Evolutionary conservation across 2,888 invertebrate genomes (phyloP), one percentile per base, ranked within the genome.

Genomic region (Sipha maydis): DNA sequence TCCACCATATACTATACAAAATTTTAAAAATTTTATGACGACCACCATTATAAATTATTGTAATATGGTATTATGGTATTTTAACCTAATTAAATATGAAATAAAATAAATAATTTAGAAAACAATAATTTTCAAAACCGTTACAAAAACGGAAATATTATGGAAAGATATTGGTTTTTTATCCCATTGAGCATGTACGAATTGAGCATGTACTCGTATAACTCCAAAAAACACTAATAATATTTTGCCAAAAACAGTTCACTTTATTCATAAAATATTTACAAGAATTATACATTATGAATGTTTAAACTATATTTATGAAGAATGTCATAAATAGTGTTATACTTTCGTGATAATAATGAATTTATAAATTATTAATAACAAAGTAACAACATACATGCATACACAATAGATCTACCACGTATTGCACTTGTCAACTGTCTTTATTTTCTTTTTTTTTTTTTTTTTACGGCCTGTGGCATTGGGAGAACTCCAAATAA

Each of bases 401-500:
- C 41, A 61, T 34, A 19, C n/a, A 75, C 76, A 76, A 84, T 75
- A 83, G 75, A 76, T 76, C 38, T 14, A 28, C 28, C 21, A 48
- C 31, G 9, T 83, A 76, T 41, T 76, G 28, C 76, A 75, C 76
- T 84, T 25, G 84, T 76, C 84, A 76, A 67, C 38, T 28, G 75
- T 76, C n/a, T 71, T 28, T 71, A 71, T 71, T 71, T 71, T 69
- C 8, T 71, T 71, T 71, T 71, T 28, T 71, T 17, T 31, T 25
- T 71, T 71, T 31, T 69, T 4, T 71, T 71, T 71, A 4, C 61
- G 14, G 28, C 21, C 61, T 28, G 67, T 67, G 41, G 61, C 61
- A 54, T 85, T 85, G 85, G 85, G 31, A 69, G 54, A n/a, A 69
- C 69, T 85, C 85, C 85, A 85, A 85, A 85, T 85, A 85, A 78